Conservation (phyloP, 1,140 invertebrate species). For the Danaus melanippus region DNA sequence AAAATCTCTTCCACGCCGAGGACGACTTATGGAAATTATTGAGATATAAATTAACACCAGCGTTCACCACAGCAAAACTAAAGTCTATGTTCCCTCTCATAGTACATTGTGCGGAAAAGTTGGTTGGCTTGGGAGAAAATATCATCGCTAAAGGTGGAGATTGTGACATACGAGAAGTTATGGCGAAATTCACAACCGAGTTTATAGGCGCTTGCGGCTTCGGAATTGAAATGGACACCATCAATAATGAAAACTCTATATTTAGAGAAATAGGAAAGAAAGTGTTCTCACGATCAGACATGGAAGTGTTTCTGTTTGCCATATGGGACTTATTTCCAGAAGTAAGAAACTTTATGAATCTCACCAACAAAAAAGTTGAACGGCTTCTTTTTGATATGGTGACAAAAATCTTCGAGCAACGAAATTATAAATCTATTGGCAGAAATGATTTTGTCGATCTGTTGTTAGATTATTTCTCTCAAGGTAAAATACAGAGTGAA, state of each 20-base stretch:
- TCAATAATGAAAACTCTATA: constrained; percentile 20
- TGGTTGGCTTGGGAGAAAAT: constrained; percentile 8
- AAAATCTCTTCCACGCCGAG: constrained; percentile 53
- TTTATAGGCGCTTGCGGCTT: constrained; percentile 24
- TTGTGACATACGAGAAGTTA: constrained; percentile 11
- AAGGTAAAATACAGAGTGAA: constrained; percentile 20
- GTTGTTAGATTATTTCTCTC: constrained; percentile 16
- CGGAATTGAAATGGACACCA: constrained; percentile 24
- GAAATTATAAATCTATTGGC: constrained; percentile 20
- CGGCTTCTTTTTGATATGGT: constrained; percentile 11
- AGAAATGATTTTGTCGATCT: constrained; percentile 25
- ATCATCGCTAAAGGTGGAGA: constrained; percentile 8
- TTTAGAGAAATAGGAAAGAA: constrained; percentile 20
- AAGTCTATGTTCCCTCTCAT: constrained; percentile 20
- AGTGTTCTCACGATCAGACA: constrained; percentile 8
- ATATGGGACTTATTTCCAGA: constrained; percentile 18
- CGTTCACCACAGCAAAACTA: constrained; percentile 14
- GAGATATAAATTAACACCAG: constrained; percentile 35
- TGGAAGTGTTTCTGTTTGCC: background rate
- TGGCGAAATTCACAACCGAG: constrained; percentile 20
- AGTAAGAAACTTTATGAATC: background rate
- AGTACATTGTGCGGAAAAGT: constrained; percentile 13
- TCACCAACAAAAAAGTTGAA: constrained; percentile 13
- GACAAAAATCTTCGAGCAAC: constrained; percentile 17
- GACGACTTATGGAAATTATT: constrained; percentile 74